Conservation (phyloP, 2,888 invertebrate species). For the Caenorhabditis zanzibari region DNA sequence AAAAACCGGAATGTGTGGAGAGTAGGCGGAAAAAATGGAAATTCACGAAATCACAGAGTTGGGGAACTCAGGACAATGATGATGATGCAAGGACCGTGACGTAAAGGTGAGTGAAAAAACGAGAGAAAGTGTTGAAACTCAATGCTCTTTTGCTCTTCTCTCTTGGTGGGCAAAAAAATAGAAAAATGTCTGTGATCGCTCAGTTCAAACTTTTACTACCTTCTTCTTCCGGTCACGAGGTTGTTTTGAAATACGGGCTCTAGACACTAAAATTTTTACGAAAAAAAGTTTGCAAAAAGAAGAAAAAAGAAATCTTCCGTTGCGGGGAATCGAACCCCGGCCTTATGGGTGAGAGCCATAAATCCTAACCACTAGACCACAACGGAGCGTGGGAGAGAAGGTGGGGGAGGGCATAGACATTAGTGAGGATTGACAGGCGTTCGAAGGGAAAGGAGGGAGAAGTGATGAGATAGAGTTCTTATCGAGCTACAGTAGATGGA, state of each 20-base stretch:
- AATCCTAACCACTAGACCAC: slow-evolving; percentile 75
- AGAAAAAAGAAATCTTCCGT: slow-evolving; percentile 47
- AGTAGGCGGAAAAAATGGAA: slow-evolving; percentile 8
- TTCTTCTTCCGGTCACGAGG: background rate
- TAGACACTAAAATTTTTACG: background rate
- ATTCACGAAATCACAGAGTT: slow-evolving; percentile 1
- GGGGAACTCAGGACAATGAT: background rate
- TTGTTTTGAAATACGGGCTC: background rate
- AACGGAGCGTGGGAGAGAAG: slow-evolving; percentile 37
- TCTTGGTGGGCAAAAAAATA: slow-evolving; percentile 26
- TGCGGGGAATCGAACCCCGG: slow-evolving; percentile 72
- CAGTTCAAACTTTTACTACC: slow-evolving; percentile 26
- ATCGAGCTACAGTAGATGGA: too few relatives aligned
- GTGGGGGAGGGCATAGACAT: background rate
- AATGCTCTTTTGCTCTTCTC: slow-evolving; percentile 30
- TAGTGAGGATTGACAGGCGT: background rate
- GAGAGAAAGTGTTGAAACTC: slow-evolving; percentile 33
- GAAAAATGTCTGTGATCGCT: slow-evolving; percentile 25
- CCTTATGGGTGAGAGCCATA: slow-evolving; percentile 74
- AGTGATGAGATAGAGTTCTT: too few relatives aligned
- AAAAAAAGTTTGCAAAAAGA: background rate
- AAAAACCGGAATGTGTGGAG: slow-evolving; percentile 47
- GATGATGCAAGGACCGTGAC: slow-evolving; percentile 36
- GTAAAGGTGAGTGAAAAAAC: slow-evolving; percentile 16
- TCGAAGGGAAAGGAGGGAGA: background rate